These are phyloP conservation scores for Peromyscus eremicus DNA, from an alignment of 2,797 vertebrate genomes.

Conservation along the genomic window DNA sequence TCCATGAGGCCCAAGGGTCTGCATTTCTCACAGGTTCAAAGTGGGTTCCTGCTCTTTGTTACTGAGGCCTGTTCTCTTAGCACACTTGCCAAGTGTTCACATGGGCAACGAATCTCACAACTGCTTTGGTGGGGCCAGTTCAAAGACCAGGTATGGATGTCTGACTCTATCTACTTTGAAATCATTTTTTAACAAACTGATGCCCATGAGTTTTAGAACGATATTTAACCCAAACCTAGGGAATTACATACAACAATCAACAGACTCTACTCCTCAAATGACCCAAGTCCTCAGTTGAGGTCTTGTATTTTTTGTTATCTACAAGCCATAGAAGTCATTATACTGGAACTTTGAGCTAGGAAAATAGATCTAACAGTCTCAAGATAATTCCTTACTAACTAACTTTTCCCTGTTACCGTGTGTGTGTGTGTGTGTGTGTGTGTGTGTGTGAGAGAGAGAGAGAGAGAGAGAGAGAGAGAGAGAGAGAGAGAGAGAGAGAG, in stretches of 20 bases:
- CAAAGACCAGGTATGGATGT: neutral
- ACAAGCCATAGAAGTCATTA: neutral
- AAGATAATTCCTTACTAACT: constrained; percentile 23
- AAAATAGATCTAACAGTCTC: neutral
- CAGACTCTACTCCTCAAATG: neutral
- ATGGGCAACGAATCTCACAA: neutral
- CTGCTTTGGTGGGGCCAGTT: neutral
- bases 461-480: neutral
- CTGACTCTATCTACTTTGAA: neutral
- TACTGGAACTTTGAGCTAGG: neutral
- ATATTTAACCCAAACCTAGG: neutral
- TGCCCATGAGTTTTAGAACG: neutral
- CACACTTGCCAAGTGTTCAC: neutral
- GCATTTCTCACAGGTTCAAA: neutral
- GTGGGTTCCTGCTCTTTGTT: neutral
- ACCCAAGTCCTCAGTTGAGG: neutral
- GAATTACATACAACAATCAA: neutral
- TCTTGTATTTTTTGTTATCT: constrained; percentile 3
- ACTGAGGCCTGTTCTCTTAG: no score
- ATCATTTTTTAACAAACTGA: neutral
- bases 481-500: neutral
- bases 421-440: neutral
- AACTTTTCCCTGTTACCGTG: neutral
- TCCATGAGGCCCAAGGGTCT: neutral
- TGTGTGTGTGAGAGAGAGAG: neutral